Evolutionary conservation across 2,888 invertebrate genomes (phyloP).

Genomic region (Drosophila koepferae): DNA sequence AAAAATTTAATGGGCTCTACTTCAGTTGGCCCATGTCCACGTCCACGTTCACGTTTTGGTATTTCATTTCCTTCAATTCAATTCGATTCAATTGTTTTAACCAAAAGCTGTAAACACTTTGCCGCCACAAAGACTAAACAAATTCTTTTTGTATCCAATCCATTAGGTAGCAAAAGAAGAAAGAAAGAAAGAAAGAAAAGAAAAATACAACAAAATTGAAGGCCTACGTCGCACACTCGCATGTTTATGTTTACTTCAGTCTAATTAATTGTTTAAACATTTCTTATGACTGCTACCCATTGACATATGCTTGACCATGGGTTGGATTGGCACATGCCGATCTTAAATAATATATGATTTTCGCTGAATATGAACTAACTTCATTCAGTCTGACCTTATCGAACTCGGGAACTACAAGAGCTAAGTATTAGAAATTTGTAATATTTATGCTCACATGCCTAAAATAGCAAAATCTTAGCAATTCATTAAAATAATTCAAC

Average conservation of each 20-base stretch:
- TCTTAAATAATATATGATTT: not conserved
- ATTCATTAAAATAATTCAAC: accelerated
- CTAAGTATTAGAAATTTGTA: not conserved
- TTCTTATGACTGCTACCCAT: constrained; percentile 8
- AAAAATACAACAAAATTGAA: constrained; percentile 34
- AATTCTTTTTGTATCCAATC: constrained; percentile 38
- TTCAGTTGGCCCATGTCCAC: constrained; percentile 9
- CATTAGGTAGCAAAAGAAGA: not conserved
- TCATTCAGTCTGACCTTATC: not conserved
- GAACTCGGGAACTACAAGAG: not conserved
- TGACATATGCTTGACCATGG: not conserved
- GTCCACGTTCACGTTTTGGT: not conserved
- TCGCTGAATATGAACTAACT: no score
- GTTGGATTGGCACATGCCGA: not conserved
- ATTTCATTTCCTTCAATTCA: constrained; percentile 28
- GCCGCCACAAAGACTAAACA: constrained; percentile 67
- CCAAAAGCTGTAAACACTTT: constrained; percentile 67
- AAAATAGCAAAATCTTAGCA: not conserved
- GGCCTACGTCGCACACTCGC: constrained; percentile 32
- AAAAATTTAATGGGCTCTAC: constrained; percentile 52
- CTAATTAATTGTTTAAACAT: constrained; percentile 79
- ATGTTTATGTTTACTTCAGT: constrained; percentile 68
- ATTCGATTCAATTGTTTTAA: constrained; percentile 53
- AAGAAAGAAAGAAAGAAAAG: not conserved
- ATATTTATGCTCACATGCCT: not conserved